These are phyloP conservation scores for Littorina saxatilis DNA, from an alignment of 1,140 invertebrate genomes.

Conservation along the genomic window DNA sequence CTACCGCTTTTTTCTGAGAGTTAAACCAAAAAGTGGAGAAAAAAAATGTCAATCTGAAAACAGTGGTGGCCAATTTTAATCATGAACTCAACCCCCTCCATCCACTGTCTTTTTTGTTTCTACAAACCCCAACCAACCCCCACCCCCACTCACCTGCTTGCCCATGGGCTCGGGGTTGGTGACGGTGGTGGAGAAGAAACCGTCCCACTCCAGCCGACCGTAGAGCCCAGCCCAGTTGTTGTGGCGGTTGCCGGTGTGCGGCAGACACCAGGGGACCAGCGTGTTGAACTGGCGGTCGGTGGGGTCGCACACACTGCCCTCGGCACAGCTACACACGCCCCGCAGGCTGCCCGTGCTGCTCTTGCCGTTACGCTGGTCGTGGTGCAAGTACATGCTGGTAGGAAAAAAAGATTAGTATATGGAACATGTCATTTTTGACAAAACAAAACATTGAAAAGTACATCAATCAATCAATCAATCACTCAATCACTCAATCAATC, in stretches of 20 bases:
- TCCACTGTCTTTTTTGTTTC: too few relatives aligned
- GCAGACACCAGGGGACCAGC: conserved; percentile 92
- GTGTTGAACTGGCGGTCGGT: conserved; percentile 89
- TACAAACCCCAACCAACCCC: neutral
- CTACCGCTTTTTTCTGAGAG: too few relatives aligned
- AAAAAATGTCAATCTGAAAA: too few relatives aligned
- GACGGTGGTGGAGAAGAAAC: conserved; percentile 88
- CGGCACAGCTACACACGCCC: conserved; percentile 88
- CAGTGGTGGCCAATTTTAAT: too few relatives aligned
- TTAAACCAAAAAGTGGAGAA: too few relatives aligned
- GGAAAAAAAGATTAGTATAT: neutral
- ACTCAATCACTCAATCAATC: too few relatives aligned
- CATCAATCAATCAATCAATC: too few relatives aligned
- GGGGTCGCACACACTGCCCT: conserved; percentile 82
- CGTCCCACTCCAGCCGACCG: conserved; percentile 89
- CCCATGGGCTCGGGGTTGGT: conserved; percentile 93
- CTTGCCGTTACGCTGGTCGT: conserved; percentile 84
- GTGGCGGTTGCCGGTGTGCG: conserved; percentile 90
- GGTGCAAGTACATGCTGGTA: conserved; percentile 81
- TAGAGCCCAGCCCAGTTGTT: conserved; percentile 89
- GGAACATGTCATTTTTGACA: too few relatives aligned
- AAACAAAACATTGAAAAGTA: too few relatives aligned
- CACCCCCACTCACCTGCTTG: conserved; percentile 82
- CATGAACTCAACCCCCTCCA: too few relatives aligned
- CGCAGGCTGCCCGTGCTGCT: conserved; percentile 79